These are phyloP conservation scores for Sitta europaea DNA, from an alignment of 2,113 vertebrate genomes.

Conservation along the genomic window DNA sequence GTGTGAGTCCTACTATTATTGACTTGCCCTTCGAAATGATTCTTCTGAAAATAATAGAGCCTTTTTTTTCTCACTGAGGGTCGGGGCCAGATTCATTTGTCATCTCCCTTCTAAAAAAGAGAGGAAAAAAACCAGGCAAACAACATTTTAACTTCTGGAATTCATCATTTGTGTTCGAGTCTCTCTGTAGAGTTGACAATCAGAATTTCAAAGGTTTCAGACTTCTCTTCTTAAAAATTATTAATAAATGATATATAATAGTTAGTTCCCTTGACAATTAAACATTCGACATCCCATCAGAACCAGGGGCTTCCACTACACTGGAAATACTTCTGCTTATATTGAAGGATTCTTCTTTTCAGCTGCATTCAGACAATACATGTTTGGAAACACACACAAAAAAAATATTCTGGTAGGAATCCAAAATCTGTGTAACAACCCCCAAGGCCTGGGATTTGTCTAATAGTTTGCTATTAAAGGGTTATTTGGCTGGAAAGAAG, in stretches of 20 bases:
- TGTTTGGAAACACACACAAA: background rate
- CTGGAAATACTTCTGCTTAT: background rate
- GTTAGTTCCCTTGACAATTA: background rate
- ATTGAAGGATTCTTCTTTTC: background rate
- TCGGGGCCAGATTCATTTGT: background rate
- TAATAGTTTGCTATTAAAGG: constrained; percentile 12
- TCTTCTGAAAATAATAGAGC: constrained; percentile 26
- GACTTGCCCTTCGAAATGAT: constrained; percentile 22
- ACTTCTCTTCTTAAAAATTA: background rate
- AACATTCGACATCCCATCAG: background rate
- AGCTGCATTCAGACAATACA: background rate
- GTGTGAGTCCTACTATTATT: constrained; percentile 35
- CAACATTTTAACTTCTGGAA: background rate
- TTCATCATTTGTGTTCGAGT: background rate
- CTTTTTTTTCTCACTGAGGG: background rate
- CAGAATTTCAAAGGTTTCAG: background rate
- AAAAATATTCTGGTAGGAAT: background rate
- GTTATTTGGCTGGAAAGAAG: constrained; percentile 11
- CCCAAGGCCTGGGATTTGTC: constrained; percentile 13
- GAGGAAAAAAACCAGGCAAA: background rate
- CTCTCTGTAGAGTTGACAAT: background rate
- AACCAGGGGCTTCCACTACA: background rate
- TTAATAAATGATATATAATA: background rate
- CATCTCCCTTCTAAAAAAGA: background rate
- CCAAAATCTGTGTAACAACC: background rate